phyloP scores from a whole-genome alignment of 2,113 vertebrate genomes.

The Otus sunia region DNA sequence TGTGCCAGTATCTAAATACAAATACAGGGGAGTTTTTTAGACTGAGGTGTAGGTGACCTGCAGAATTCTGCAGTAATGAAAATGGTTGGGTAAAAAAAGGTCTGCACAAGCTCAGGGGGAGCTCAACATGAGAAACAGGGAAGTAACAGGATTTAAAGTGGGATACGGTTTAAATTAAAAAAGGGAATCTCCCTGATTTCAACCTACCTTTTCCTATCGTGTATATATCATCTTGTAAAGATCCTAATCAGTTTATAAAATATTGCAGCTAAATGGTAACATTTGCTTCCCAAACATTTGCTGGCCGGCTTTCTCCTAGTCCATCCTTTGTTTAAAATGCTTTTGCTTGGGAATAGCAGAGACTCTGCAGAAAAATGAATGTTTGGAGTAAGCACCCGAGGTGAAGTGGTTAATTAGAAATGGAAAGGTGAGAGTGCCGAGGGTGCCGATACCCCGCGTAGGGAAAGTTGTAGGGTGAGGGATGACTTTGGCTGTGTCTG shows the following conservation, averaged over 20 bases:
- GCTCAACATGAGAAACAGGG: neutral
- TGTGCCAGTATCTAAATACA: neutral
- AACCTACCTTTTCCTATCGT: neutral
- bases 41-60: neutral
- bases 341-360: neutral
- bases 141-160: neutral
- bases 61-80: neutral
- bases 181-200: neutral
- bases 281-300: neutral
- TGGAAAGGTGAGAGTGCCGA: fast-evolving
- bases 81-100: neutral
- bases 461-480: neutral
- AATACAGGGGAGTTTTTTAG: fast-evolving
- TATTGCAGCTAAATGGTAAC: neutral
- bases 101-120: neutral
- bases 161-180: neutral
- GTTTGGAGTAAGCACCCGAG: neutral
- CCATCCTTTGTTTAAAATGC: neutral
- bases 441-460: fast-evolving
- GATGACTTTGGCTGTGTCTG: neutral
- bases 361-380: neutral
- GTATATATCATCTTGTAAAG: neutral
- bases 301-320: fast-evolving
- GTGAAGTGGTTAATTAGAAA: neutral
- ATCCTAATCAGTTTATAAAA: neutral